Percentiles rank a stretch among this genome's conserved stretches.
These are phyloP conservation scores for Papilio gigon DNA, from an alignment of 2,888 invertebrate species.

Conservation along the genomic window DNA sequence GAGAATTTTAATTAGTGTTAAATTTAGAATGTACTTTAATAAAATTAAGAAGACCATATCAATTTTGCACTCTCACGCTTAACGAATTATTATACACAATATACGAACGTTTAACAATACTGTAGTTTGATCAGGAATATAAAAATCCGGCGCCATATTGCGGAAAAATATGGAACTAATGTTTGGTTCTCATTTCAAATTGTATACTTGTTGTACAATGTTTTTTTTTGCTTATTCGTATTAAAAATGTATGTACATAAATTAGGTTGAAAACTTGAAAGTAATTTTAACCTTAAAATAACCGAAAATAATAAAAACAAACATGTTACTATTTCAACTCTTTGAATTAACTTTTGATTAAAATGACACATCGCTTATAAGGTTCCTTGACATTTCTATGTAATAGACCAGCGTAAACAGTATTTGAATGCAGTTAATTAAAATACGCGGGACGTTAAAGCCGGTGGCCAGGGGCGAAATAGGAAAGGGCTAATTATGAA, in stretches of 20 bases:
- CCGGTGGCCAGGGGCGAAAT: conserved; percentile 70
- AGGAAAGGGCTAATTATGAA: conserved; percentile 81
- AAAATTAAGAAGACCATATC: neutral
- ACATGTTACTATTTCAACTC: neutral
- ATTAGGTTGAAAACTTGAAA: no score
- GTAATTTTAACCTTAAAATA: no score
- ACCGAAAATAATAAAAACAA: neutral
- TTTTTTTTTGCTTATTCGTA: no score
- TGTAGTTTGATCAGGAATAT: no score
- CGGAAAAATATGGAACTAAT: no score
- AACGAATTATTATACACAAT: no score
- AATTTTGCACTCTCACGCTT: neutral
- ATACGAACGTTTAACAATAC: no score
- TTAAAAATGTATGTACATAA: no score
- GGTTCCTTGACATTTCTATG: neutral
- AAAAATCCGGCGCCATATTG: no score
- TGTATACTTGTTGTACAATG: no score
- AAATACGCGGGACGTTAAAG: conserved; percentile 63
- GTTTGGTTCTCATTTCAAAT: no score
- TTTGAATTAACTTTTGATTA: neutral
- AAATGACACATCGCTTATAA: neutral
- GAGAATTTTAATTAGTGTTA: conserved; percentile 19
- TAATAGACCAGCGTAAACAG: conserved; percentile 26
- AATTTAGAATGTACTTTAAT: neutral
- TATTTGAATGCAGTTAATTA: conserved; percentile 68